A percentile compares a stretch with the other conserved stretches of the same genome.
These are phyloP conservation scores for Lagorchestes hirsutus DNA, from an alignment of 2,797 vertebrate species.

Conservation along the genomic window DNA sequence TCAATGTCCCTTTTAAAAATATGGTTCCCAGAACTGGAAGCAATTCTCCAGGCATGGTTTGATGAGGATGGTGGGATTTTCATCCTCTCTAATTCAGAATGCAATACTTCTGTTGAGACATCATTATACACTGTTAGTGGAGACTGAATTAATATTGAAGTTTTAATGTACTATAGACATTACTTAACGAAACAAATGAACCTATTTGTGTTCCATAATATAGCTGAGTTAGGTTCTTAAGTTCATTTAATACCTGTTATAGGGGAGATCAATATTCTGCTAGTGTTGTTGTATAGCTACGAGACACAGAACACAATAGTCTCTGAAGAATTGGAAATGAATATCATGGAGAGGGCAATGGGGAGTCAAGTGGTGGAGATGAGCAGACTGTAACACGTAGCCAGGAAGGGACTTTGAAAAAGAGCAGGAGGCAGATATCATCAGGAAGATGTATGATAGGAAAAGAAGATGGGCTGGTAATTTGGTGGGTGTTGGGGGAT, in stretches of 20 bases:
- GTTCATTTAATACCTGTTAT: constrained; percentile 1
- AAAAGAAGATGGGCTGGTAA: not conserved
- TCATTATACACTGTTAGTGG: constrained; percentile 1
- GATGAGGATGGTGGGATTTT: not conserved
- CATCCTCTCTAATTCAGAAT: not conserved
- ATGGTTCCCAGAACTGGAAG: not conserved
- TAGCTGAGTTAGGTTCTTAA: not conserved
- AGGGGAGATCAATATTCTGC: not conserved
- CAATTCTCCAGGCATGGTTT: not conserved
- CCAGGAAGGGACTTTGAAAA: not conserved
- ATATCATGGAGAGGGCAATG: not conserved
- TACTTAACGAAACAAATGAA: not conserved
- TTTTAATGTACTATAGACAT: constrained; percentile 8
- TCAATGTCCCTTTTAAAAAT: not conserved
- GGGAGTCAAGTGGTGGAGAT: not conserved
- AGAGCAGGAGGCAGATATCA: not conserved
- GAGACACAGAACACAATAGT: not conserved
- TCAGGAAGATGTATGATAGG: not conserved
- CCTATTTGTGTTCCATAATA: not conserved
- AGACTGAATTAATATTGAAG: constrained; percentile 12
- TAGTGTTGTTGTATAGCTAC: not conserved
- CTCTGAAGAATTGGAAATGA: constrained; percentile 9
- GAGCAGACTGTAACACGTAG: not conserved
- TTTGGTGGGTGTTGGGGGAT: not conserved
- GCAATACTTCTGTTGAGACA: not conserved